These are phyloP conservation scores for Aptenodytes forsteri DNA, from an alignment of 2,113 vertebrate species.

Conservation along the genomic window DNA sequence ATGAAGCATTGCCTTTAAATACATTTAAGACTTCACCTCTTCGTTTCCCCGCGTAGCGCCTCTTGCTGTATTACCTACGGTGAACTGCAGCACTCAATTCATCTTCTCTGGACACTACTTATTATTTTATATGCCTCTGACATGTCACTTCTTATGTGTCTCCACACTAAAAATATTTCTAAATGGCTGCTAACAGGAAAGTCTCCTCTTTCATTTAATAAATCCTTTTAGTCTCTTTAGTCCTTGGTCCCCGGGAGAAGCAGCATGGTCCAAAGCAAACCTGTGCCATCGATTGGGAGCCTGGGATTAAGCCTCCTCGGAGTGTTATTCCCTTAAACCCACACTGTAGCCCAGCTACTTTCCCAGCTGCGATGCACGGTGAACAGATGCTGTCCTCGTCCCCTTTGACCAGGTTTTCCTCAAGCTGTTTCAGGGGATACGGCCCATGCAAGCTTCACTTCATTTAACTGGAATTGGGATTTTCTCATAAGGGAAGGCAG, in stretches of 20 bases:
- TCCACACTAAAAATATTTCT: neutral
- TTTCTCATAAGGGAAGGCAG: neutral
- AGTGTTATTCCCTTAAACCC: neutral
- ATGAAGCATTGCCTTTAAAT: neutral
- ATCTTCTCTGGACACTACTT: constrained; percentile 19
- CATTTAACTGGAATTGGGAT: neutral
- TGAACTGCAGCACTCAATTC: neutral
- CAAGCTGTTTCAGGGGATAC: neutral
- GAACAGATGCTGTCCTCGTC: neutral
- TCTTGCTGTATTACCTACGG: neutral
- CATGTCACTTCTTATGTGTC: neutral
- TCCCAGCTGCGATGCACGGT: neutral
- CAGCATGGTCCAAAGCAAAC: neutral
- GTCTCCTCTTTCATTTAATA: neutral
- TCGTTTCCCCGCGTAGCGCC: accelerated
- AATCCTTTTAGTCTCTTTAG: neutral
- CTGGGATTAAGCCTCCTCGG: neutral
- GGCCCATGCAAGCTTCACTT: neutral
- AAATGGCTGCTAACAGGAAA: neutral
- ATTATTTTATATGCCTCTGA: constrained; percentile 10
- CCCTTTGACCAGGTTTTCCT: neutral
- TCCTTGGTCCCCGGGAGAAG: neutral
- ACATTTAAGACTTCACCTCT: neutral
- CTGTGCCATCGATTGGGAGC: accelerated
- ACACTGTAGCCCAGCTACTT: neutral